Base-by-base conservation (phyloP, 2,113 vertebrate genomes). In the Corythornis vintsioides region DNA sequence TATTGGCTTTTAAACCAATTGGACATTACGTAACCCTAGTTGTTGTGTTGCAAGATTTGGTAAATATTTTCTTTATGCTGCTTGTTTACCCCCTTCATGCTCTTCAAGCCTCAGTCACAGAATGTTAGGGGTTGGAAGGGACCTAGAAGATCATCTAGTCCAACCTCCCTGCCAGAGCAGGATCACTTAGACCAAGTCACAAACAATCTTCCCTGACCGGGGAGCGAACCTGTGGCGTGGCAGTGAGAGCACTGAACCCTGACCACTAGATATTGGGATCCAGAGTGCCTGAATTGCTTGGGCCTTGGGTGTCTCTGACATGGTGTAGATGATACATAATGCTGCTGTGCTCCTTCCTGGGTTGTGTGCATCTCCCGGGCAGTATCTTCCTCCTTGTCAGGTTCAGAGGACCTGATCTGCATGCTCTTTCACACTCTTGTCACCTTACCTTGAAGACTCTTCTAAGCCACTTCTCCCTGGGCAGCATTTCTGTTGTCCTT, bases 401-500 rank as follows among this genome's bases (percentile, higher is more conserved):
- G 28, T 33, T 86, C 77, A 65, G n/a, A 78, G 18, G 35, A 83
- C 13, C 33, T 63, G 61, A 52, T 6, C 43, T 52, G 13, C 2
- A 4, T 28, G 14, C 18, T 85, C 7, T 1, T 55, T 92, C 25
- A 42, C 31, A 4, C 8, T 80, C n/a, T 7, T 13, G 10, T 83
- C 33, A 18, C 17, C 11, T 91, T 76, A 42, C 35, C 55, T 43
- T 65, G 55, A 79, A 70, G 55, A 38, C 3, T 72, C 8, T 74
- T 52, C 56, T 83, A 79, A 85, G 42, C 29, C 8, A n/a, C 79
- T 95, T 89, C 66, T 89, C 3, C 28, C 31, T 59, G 55, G 31
- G 19, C 75, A 63, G 18, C 31, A 85, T 88, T 89, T 73, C 59
- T 88, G 59, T 92, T 92, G 87, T 91, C 78, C 55, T 80, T 83